Evolutionary conservation across 2,113 vertebrate genomes (phyloP).

Genomic region (Conger conger): DNA sequence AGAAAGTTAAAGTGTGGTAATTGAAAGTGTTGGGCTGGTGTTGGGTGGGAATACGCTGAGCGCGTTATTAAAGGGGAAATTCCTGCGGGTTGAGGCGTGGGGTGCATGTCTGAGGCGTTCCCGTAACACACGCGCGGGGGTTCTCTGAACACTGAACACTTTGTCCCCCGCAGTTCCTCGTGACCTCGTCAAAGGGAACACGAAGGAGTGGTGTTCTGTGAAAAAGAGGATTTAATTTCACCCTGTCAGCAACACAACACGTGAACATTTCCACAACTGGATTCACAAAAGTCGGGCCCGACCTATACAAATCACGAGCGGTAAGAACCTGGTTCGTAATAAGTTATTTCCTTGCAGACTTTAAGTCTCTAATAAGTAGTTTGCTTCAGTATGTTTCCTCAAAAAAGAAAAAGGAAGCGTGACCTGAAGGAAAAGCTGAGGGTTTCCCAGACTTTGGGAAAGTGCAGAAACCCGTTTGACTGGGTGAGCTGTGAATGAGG

Average conservation of each 20-base stretch:
- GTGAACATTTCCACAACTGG: conserved; percentile 46
- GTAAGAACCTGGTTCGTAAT: not conserved
- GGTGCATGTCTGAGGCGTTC: too few relatives aligned
- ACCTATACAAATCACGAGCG: not conserved
- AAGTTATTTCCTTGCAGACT: not conserved
- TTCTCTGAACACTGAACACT: not conserved
- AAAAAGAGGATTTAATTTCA: conserved; percentile 62
- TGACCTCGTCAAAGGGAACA: conserved; percentile 38
- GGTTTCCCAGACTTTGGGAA: not conserved
- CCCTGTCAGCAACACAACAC: conserved; percentile 60
- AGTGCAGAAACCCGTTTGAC: not conserved
- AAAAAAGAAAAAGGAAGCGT: not conserved
- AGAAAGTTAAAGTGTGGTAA: too few relatives aligned
- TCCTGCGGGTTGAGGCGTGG: too few relatives aligned
- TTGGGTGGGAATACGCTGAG: too few relatives aligned
- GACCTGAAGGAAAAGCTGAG: not conserved
- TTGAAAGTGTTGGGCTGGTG: too few relatives aligned
- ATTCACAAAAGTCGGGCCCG: not conserved
- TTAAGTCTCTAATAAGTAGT: not conserved
- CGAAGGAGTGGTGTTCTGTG: conserved; percentile 57
- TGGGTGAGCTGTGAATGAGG: not conserved
- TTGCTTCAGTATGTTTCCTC: not conserved
- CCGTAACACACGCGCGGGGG: not conserved
- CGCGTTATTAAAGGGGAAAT: too few relatives aligned
- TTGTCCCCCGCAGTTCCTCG: not conserved